Evolutionary conservation across 2,888 invertebrate species (phyloP), one percentile per base, ranked within the genome.

Genomic region (Nesidiocoris tenuis): DNA sequence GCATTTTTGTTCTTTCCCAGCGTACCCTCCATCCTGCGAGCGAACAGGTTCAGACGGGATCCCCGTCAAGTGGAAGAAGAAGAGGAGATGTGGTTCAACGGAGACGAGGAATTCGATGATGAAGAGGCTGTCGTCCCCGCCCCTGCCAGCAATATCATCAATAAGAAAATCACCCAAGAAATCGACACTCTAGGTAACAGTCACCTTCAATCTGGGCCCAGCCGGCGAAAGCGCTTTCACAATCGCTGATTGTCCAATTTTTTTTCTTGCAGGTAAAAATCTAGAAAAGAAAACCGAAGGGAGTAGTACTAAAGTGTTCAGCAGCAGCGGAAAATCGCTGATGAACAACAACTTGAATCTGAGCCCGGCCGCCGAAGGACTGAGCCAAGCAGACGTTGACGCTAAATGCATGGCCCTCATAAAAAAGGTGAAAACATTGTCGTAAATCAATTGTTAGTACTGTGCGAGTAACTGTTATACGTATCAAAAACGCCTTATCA

Each of bases 61-160:
- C 94, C 95, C 81, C 88, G 97, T 75, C 93, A 95, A 83, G 88
- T 96, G 82, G 98, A 98, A 80, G 97, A 98, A 82, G 98, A 98
- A 81, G 98, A 98, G 83, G 98, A 98, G 85, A 94, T 96, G 90
- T 98, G 97, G 97, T 98, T 98, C 85, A 96, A 96, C 83, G 96
- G 96, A 82, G 98, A 98, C 80, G 97, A 97, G 83, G 96, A 95
- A 83, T 90, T 93, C 79, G 91, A 94, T 78, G 95, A 95, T 82
- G 92, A 90, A 78, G 88, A 90, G 81, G 85, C 87, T 17, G 87
- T 85, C 54, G 83, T 84, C 54, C 83, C 84, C 23, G 83, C 83
- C 17, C 81, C 84, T 70, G 83, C 83, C 25, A 84, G 83, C 77
- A 88, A 88, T 81, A 84, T 87, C 77, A 83, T 88, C 74, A 85